phyloP scores from a whole-genome alignment of 2,888 invertebrate genomes.

The Cyrtodaria siliqua region DNA sequence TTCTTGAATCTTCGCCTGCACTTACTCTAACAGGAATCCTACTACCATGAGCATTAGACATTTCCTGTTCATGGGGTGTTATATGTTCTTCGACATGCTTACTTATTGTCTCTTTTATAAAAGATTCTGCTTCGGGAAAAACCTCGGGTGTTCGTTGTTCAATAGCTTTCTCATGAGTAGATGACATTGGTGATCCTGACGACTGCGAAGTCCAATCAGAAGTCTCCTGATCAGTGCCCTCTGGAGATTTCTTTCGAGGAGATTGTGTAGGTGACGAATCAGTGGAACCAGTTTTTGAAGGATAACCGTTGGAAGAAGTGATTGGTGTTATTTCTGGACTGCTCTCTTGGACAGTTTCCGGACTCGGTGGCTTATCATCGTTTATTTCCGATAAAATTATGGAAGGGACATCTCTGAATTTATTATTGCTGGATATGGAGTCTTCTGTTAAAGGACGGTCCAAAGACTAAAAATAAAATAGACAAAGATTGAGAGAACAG shows the following conservation, averaged over 20 bases:
- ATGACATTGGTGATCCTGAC: conserved; percentile 61
- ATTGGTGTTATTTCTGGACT: background rate
- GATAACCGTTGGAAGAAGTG: no score
- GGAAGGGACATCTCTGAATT: conserved; percentile 32
- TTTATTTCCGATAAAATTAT: conserved; percentile 42
- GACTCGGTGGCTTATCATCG: conserved; percentile 15
- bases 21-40: conserved; percentile 61
- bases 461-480: conserved; percentile 28
- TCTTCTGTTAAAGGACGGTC: background rate
- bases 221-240: conserved; percentile 54
- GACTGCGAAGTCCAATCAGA: conserved; percentile 63
- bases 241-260: conserved; percentile 36
- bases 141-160: conserved; percentile 43
- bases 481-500: no score
- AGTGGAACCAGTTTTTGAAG: background rate
- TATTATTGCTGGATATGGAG: background rate
- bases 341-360: conserved; percentile 4
- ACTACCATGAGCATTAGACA: conserved; percentile 52
- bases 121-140: conserved; percentile 57
- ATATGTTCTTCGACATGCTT: conserved; percentile 69
- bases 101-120: conserved; percentile 71
- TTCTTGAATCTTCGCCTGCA: conserved; percentile 49
- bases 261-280: conserved; percentile 58
- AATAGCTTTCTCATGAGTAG: conserved; percentile 44
- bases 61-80: conserved; percentile 51